Evolutionary conservation across 2,888 invertebrate species (phyloP), one percentile per base, ranked within the genome.

Genomic region (Trichogramma evanescens): DNA sequence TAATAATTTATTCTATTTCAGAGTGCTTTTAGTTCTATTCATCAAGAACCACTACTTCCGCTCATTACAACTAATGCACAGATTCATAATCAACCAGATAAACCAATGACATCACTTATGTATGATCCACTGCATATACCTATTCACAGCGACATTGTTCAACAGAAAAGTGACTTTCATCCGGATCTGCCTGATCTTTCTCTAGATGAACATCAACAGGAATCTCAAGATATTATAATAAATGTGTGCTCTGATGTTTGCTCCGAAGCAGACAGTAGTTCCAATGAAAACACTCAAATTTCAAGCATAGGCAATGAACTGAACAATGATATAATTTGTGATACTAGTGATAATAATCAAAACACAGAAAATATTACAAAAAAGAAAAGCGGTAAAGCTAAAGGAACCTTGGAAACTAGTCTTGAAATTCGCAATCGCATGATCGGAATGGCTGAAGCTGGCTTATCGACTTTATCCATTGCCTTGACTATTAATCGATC

Each of bases 401-500:
- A 77, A 59, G 77, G 77, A 52, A 78, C 77, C 3, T 64, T 78
- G 40, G 77, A 78, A 64, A 78, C 77, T 1, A 77, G 77, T 43
- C 74, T 78, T 10, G 77, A 78, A 64, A 73, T 78, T 57, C 70
- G 77, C 49, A 78, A 77, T 66, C 72, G 77, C 26, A 78, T 78
- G 77, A 77, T 78, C 41, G 77, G 77, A 53, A 78, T 78, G 77
- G 72, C 77, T 1, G 76, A 77, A 56, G 77, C 77, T 4, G 77
- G 77, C 56, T 62, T 78, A 46, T 77, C 77, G 40, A 77, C 77
- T 2, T 63, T 78, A 46, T 78, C 77, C 7, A 78, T 78, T 60
- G 77, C 77, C 40, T 68, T 78, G 42, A 75, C 77, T 10, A 74
- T 78, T 10, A 76, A 77, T 62, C 71, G 77, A 74, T 77, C 77